phyloP scores from a whole-genome alignment of 1,140 invertebrate species.

The Drosophila carrolli region DNA sequence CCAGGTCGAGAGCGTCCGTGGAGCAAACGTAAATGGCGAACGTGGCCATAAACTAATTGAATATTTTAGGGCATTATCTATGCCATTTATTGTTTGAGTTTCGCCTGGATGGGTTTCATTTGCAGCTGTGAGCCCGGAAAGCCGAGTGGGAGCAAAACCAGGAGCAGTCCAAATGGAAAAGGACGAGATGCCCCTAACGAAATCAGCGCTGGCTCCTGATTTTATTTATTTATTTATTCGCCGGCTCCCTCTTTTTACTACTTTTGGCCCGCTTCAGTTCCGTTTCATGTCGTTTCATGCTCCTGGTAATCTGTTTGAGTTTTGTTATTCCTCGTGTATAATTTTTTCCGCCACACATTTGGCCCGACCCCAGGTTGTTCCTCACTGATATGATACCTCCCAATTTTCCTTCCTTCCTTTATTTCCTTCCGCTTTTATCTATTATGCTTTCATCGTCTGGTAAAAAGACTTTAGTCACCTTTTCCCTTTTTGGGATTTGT shows the following conservation, averaged over 20 bases:
- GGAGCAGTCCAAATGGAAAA: conserved; percentile 2
- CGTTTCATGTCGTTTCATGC: conserved; percentile 36
- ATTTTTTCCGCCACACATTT: conserved; percentile 60
- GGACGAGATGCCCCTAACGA: conserved; percentile 31
- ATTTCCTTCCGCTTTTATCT: conserved; percentile 22
- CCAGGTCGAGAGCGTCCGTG: conserved; percentile 8
- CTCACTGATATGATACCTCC: conserved; percentile 24
- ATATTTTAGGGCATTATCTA: conserved; percentile 80
- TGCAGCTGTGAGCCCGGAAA: conserved; percentile 47
- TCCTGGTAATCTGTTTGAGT: conserved; percentile 60
- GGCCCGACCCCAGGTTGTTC: conserved; percentile 18
- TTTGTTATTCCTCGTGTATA: conserved; percentile 54
- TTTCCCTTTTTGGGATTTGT: neutral
- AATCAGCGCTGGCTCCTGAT: conserved; percentile 65
- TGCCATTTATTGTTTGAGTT: conserved; percentile 81
- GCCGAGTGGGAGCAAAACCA: neutral
- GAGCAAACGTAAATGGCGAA: conserved; percentile 40
- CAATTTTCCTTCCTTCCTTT: conserved; percentile 4
- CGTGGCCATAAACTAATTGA: conserved; percentile 81
- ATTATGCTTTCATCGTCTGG: conserved; percentile 48
- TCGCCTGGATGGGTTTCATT: conserved; percentile 75
- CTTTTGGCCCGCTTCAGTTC: conserved; percentile 33
- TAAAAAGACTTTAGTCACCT: conserved; percentile 28
- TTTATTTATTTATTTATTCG: conserved; percentile 76
- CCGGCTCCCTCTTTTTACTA: conserved; percentile 48